A percentile compares a stretch with the other conserved stretches of the same genome.
Evolutionary conservation across 2,113 vertebrate genomes (phyloP).

Genomic region (Dasyurus viverrinus): DNA sequence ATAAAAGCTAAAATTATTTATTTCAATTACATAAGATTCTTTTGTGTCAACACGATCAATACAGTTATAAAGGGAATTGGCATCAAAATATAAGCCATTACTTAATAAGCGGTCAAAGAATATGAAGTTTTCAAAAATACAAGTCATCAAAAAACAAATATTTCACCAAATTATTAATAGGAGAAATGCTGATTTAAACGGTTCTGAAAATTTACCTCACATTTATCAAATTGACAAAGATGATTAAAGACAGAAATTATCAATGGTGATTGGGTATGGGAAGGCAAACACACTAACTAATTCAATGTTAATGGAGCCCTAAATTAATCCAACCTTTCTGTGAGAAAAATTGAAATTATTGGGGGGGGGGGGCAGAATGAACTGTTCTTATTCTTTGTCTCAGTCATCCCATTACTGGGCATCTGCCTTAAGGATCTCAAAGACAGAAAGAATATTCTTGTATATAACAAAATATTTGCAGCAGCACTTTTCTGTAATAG

Average conservation of each 20-base stretch:
- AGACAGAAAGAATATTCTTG: background rate
- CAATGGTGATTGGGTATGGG: background rate
- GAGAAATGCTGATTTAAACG: background rate
- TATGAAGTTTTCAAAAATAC: background rate
- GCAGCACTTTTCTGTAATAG: background rate
- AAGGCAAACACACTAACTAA: background rate
- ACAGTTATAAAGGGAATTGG: background rate
- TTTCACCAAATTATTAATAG: background rate
- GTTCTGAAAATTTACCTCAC: background rate
- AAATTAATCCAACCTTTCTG: background rate
- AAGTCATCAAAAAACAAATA: background rate
- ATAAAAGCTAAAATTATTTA: background rate
- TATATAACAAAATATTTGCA: background rate
- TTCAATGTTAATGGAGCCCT: background rate
- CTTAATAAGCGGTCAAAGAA: background rate
- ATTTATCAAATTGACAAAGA: background rate
- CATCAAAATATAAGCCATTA: background rate
- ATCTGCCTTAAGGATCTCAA: background rate
- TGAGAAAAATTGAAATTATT: background rate
- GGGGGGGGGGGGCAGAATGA: background rate
- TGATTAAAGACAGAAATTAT: background rate
- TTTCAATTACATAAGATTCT: background rate
- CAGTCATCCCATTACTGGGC: background rate
- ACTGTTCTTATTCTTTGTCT: background rate
- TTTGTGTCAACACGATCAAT: background rate